Evolutionary conservation across 2,888 invertebrate genomes (phyloP).

Genomic region (Phaedon cochleariae): DNA sequence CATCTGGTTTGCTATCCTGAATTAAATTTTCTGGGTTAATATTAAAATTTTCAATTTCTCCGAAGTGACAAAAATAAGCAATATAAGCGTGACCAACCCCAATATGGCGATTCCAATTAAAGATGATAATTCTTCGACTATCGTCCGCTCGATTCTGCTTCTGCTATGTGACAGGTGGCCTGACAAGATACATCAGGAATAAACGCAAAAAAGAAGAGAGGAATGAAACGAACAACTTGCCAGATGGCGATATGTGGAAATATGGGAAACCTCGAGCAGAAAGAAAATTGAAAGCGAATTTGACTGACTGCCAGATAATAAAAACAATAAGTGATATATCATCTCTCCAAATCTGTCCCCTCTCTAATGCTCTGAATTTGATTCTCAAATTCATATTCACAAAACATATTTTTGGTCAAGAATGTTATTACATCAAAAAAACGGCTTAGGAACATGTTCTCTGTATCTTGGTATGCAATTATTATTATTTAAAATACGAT

Average conservation of each 20-base stretch:
- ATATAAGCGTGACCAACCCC: constrained; percentile 1
- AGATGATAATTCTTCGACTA: constrained; percentile 11
- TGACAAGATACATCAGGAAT: constrained; percentile 9
- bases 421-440: too few species aligned
- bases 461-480: too few species aligned
- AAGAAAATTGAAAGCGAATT: background rate
- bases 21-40: too few species aligned
- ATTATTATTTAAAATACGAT: too few species aligned
- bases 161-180: background rate
- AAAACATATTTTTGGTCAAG: too few species aligned
- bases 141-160: background rate
- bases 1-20: too few species aligned
- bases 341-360: too few species aligned
- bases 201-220: background rate
- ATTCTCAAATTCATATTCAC: too few species aligned
- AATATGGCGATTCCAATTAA: constrained; percentile 8
- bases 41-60: background rate
- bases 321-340: too few species aligned
- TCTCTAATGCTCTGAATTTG: too few species aligned
- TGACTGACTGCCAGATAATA: too few species aligned
- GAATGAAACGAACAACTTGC: background rate
- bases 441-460: too few species aligned
- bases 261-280: background rate
- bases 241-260: background rate
- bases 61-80: background rate